Evolutionary conservation across 2,113 vertebrate genomes (phyloP).

Genomic region (Corythornis vintsioides): DNA sequence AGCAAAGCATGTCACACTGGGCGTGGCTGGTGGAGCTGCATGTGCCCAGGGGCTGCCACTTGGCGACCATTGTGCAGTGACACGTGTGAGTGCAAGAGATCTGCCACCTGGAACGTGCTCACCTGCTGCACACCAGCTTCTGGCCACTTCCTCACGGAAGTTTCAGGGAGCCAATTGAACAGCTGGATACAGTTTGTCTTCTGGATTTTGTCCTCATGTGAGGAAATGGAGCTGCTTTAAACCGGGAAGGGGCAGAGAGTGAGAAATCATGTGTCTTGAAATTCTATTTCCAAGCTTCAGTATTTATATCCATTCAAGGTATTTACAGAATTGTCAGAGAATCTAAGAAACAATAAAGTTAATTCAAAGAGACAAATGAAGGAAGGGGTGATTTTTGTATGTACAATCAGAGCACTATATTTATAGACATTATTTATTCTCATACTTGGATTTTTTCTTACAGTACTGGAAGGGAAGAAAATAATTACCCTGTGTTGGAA

Average conservation of each 20-base stretch:
- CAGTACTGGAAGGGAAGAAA: slow-evolving; percentile 52
- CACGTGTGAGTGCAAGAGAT: background rate
- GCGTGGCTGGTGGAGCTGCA: background rate
- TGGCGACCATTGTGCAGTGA: background rate
- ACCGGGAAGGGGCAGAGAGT: accelerated
- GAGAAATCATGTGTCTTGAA: accelerated
- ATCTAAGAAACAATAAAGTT: slow-evolving; percentile 9
- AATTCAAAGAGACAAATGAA: background rate
- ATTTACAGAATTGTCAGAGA: background rate
- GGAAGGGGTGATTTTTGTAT: slow-evolving; percentile 38
- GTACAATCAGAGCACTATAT: slow-evolving; percentile 24
- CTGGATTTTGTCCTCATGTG: background rate
- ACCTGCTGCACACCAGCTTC: accelerated
- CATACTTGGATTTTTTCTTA: slow-evolving; percentile 56
- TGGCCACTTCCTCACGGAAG: background rate
- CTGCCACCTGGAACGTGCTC: background rate
- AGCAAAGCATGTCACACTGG: accelerated
- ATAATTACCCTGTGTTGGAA: slow-evolving; percentile 42
- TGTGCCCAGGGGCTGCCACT: accelerated
- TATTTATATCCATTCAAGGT: background rate
- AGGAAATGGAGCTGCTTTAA: background rate
- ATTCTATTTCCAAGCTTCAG: background rate
- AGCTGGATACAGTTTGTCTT: background rate
- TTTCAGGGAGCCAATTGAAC: background rate
- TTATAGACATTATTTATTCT: slow-evolving; percentile 63